Percentiles rank a stretch among this genome's conserved stretches.
Evolutionary conservation across 1,140 invertebrate species (phyloP).

Genomic region (Drosophila lowei): DNA sequence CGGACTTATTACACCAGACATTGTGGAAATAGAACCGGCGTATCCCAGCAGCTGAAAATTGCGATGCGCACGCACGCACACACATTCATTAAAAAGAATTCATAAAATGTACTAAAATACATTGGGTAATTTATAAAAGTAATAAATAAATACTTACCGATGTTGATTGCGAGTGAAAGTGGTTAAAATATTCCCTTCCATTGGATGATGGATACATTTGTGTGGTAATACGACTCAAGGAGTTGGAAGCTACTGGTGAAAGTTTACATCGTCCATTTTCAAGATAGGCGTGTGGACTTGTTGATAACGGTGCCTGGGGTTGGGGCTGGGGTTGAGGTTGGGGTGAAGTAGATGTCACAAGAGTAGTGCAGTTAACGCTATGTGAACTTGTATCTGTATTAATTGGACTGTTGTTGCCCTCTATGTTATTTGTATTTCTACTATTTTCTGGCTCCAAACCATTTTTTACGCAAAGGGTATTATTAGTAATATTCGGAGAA

Average conservation of each 20-base stretch:
- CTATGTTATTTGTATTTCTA: constrained; percentile 29
- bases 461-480: constrained; percentile 28
- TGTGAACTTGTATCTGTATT: constrained; percentile 28
- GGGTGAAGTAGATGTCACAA: constrained; percentile 35
- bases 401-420: constrained; percentile 44
- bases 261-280: constrained; percentile 55
- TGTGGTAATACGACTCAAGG: constrained; percentile 55
- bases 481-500: constrained; percentile 27
- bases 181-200: constrained; percentile 88
- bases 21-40: constrained; percentile 88
- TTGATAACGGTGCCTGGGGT: constrained; percentile 18
- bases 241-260: constrained; percentile 38
- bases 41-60: constrained; percentile 92
- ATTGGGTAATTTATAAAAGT: not conserved
- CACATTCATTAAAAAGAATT: not conserved
- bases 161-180: constrained; percentile 94
- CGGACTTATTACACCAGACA: constrained; percentile 94
- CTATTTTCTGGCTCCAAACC: constrained; percentile 40
- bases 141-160: constrained; percentile 87
- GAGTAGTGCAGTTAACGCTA: constrained; percentile 23
- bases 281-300: constrained; percentile 38
- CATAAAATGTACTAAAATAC: not conserved
- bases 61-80: not conserved
- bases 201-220: constrained; percentile 71
- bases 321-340: constrained; percentile 25